Evolutionary conservation across 2,797 vertebrate genomes (phyloP), one percentile per base, ranked within the genome.

Genomic region (Tragelaphus oryx): DNA sequence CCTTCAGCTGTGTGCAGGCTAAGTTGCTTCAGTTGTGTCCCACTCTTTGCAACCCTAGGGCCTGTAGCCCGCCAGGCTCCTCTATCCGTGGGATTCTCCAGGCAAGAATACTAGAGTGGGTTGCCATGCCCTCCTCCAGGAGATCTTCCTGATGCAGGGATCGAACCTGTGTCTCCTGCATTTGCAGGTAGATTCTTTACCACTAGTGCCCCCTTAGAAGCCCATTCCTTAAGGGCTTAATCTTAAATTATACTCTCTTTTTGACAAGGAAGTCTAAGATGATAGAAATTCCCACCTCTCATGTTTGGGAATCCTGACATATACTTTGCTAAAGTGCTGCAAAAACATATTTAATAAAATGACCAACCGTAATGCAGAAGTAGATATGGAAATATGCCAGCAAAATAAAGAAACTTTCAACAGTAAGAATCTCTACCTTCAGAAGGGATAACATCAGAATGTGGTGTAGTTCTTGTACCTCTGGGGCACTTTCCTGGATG

Each of bases 281-380:
- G 50, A 91, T 71, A 7, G 18, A 76, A 37, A 11, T 30, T 85
- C 55, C n/a, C 6, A 75, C 7, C 8, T 81, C 37, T 87, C 16
- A 44, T 71, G 76, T 79, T 91, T 79, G 59, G 50, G 87, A 95
- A 94, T 85, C 28, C 17, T 33, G 20, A 37, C 26, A 94, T 41
- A 33, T 52, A 68, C 75, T 85, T 89, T 95, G 28, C 59, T 37
- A 82, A 92, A 78, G 1, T 87, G 8, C 13, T 26, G 11, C 55
- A 28, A 74, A 92, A 71, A 48, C 12, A 41, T 81, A 71, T 62
- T 83, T 81, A 62, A 93, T 91, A 80, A 91, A 92, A 91, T 59
- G 22, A 26, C 11, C 65, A 92, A 54, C 92, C 82, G 20, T 1
- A 87, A 6, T 60, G 14, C 22, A 26, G 50, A 76, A 46, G 41